A percentile compares a stretch with the other conserved stretches of the same genome.
Conservation (phyloP, 1,140 invertebrate species). For the Ericerus pela region DNA sequence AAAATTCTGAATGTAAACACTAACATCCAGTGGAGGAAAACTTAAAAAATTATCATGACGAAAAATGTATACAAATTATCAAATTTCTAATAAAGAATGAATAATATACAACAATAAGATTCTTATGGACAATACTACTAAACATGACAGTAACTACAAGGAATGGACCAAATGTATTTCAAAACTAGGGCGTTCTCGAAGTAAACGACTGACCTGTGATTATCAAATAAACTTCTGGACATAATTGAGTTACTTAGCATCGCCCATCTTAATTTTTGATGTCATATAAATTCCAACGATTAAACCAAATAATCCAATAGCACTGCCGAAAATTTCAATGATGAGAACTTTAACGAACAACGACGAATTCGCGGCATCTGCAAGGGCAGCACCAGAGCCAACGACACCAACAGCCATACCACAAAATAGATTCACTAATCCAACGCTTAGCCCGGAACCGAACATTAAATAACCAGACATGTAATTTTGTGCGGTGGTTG, state of each 20-base stretch:
- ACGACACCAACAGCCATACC: conserved; percentile 92
- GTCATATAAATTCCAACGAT: conserved; percentile 93
- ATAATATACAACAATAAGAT: too few species aligned
- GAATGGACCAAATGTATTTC: too few species aligned
- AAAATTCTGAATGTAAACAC: too few species aligned
- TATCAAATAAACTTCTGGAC: too few species aligned
- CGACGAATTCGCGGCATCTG: conserved; percentile 86
- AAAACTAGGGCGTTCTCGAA: too few species aligned
- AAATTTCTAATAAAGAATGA: too few species aligned
- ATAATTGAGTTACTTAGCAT: conserved; percentile 24
- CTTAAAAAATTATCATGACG: too few species aligned
- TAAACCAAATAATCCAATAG: conserved; percentile 94
- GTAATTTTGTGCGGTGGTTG: conserved; percentile 43
- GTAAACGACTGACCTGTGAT: too few species aligned
- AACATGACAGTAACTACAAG: too few species aligned
- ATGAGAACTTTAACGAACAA: conserved; percentile 96
- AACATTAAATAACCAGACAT: conserved; percentile 84
- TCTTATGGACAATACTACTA: too few species aligned
- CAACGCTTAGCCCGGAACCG: conserved; percentile 85
- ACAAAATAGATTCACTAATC: conserved; percentile 86
- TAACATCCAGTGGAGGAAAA: too few species aligned
- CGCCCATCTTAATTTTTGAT: conserved; percentile 47
- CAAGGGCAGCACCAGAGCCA: conserved; percentile 84
- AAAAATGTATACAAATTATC: too few species aligned
- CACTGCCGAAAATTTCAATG: conserved; percentile 95